Conservation (phyloP, 1,140 invertebrate genomes). For the Hylaeus volcanicus region DNA sequence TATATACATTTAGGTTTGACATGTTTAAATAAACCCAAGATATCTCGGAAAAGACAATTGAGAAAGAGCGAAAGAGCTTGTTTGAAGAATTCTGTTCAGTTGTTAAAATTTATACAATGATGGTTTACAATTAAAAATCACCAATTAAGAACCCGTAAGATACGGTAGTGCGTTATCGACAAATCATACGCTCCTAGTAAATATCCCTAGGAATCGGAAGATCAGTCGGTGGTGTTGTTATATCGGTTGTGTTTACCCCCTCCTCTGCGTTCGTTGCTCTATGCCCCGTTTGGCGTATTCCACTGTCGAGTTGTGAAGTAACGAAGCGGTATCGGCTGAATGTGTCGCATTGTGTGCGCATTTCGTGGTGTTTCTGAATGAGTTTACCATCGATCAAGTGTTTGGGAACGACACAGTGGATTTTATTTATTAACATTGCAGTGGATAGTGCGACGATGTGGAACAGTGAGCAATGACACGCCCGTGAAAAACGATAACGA, state of each 20-base stretch:
- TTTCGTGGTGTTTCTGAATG: constrained; percentile 38
- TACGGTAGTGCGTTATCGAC: constrained; percentile 20
- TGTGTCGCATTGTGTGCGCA: constrained; percentile 22
- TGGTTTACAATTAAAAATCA: no score
- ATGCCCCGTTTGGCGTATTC: constrained; percentile 49
- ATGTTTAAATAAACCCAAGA: no score
- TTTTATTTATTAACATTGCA: background rate
- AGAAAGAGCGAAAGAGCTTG: no score
- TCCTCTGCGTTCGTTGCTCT: constrained; percentile 39
- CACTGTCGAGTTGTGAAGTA: constrained; percentile 39
- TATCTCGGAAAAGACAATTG: no score
- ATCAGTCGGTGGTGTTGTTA: constrained; percentile 34
- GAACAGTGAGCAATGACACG: constrained; percentile 59
- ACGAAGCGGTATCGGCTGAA: constrained; percentile 34
- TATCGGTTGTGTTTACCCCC: constrained; percentile 47
- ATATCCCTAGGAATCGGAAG: constrained; percentile 48
- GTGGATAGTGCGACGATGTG: constrained; percentile 23
- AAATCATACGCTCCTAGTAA: constrained; percentile 29
- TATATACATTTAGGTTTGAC: no score
- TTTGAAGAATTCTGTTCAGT: no score
- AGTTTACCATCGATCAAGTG: constrained; percentile 36
- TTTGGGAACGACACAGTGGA: constrained; percentile 12
- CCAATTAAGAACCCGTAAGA: background rate
- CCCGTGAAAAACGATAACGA: constrained; percentile 55
- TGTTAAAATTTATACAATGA: no score